Conservation (phyloP, 2,113 vertebrate species). For the Brachyhypopomus gauderio region DNA sequence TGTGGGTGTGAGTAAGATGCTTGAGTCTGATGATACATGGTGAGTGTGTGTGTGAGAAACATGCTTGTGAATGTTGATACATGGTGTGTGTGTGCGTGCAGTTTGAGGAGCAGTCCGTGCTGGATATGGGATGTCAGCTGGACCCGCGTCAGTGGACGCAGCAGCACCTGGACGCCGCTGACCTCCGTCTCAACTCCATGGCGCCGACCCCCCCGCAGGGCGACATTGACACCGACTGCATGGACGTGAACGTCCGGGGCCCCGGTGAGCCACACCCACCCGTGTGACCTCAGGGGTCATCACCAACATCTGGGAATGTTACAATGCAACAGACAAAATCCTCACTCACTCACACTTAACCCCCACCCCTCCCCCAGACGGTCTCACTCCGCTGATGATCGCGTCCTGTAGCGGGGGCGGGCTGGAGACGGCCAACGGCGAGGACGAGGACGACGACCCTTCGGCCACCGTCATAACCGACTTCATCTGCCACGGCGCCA, state of each 20-base stretch:
- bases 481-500: conserved; percentile 96
- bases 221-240: conserved; percentile 90
- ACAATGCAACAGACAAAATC: too few relatives aligned
- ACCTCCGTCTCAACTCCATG: conserved; percentile 89
- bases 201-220: conserved; percentile 95
- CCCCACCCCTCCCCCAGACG: conserved; percentile 73
- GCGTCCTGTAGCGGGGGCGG: conserved; percentile 97
- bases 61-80: too few relatives aligned
- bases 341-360: neutral
- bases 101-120: conserved; percentile 80
- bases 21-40: neutral
- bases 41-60: neutral
- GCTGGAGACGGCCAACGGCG: conserved; percentile 90
- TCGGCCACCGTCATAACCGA: conserved; percentile 90
- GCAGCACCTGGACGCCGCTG: conserved; percentile 84
- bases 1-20: neutral
- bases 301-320: too few relatives aligned
- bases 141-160: conserved; percentile 79
- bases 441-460: conserved; percentile 88
- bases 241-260: conserved; percentile 95
- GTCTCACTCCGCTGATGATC: conserved; percentile 97
- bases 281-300: too few relatives aligned
- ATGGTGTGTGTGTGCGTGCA: conserved; percentile 31
- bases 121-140: conserved; percentile 83
- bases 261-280: conserved; percentile 76